A percentile compares a stretch with the other conserved stretches of the same genome.
These are phyloP conservation scores for Campopleginae sp. DNA, from an alignment of 2,888 invertebrate genomes.

Conservation along the genomic window DNA sequence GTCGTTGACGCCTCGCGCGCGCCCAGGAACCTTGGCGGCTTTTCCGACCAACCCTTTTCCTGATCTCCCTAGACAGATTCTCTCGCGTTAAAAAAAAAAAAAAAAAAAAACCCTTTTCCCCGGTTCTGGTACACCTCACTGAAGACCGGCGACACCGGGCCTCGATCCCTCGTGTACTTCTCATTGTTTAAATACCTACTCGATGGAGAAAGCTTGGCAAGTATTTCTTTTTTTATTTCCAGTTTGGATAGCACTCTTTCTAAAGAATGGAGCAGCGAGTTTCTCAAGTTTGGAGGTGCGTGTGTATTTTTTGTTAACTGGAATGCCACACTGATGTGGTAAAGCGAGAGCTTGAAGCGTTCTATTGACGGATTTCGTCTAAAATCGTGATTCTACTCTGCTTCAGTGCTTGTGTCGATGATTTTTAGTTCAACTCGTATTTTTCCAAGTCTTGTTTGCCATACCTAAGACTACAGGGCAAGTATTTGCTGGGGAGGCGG, in stretches of 20 bases:
- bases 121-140: not conserved
- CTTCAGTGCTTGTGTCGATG: not conserved
- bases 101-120: not conserved
- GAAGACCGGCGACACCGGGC: not conserved
- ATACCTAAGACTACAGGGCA: constrained; percentile 53
- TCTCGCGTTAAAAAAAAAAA: not conserved
- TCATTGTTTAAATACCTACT: constrained; percentile 3
- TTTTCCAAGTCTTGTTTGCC: not conserved
- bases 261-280: not conserved
- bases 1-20: constrained; percentile 66
- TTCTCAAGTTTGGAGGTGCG: not conserved
- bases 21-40: constrained; percentile 57
- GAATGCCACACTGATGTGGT: not conserved
- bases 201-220: not conserved
- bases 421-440: not conserved
- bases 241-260: not conserved
- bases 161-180: not conserved
- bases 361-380: not conserved
- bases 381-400: constrained; percentile 18
- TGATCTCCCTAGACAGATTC: not conserved
- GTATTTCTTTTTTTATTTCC: not conserved
- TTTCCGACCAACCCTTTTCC: constrained; percentile 61
- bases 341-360: constrained; percentile 12
- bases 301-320: not conserved
- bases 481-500: constrained; percentile 20